These are phyloP conservation scores for Ecdyonurus torrentis DNA, from an alignment of 2,888 invertebrate genomes.

Conservation along the genomic window DNA sequence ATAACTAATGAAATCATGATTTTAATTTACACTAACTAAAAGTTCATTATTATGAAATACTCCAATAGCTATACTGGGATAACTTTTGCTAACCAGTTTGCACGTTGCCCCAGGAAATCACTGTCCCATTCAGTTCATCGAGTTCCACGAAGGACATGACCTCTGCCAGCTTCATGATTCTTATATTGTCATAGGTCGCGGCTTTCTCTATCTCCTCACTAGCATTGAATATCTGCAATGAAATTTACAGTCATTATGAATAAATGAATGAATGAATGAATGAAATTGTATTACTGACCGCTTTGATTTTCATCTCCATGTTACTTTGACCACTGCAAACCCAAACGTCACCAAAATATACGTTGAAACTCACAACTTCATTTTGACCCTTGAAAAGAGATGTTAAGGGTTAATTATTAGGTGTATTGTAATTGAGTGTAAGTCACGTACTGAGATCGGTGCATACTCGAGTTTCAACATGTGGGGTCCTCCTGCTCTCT, in stretches of 20 bases:
- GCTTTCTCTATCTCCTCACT: not conserved
- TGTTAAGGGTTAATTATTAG: too few relatives aligned
- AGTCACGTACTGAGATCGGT: not conserved
- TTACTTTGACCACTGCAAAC: slow-evolving; percentile 6
- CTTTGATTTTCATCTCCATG: not conserved
- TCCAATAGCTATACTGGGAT: too few relatives aligned
- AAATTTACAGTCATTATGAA: not conserved
- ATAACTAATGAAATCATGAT: too few relatives aligned
- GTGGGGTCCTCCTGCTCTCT: slow-evolving; percentile 1
- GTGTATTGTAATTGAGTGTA: too few relatives aligned
- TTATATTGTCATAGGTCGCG: not conserved
- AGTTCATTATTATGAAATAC: too few relatives aligned
- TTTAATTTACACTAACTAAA: too few relatives aligned
- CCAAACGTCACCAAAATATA: slow-evolving; percentile 4
- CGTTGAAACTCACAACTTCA: not conserved
- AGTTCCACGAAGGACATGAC: not conserved
- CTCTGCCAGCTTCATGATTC: not conserved
- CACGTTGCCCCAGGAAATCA: not conserved
- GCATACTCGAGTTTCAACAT: not conserved
- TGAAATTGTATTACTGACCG: not conserved
- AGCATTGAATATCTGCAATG: not conserved
- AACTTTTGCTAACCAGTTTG: not conserved
- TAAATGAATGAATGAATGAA: not conserved
- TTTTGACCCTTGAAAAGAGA: too few relatives aligned
- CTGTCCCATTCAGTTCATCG: not conserved